phyloP scores from a whole-genome alignment of 2,113 vertebrate genomes.

The Clupea harengus region DNA sequence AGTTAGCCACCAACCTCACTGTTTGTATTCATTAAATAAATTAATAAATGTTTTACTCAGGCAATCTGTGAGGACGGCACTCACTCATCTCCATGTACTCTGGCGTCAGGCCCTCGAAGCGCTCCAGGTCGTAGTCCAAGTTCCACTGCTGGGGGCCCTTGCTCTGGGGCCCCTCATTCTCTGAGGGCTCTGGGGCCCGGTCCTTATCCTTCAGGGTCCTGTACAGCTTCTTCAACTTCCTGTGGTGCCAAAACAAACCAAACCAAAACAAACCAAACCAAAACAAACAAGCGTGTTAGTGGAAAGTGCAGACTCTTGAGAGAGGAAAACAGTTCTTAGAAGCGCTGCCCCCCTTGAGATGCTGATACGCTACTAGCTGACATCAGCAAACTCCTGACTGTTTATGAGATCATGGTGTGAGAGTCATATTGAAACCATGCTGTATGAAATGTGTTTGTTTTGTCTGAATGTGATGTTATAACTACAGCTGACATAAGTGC shows the following conservation, averaged over 20 bases:
- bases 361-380: neutral
- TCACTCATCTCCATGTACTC: conserved; percentile 99
- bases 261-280: neutral
- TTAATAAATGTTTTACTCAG: neutral
- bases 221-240: conserved; percentile 92
- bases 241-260: conserved; percentile 47
- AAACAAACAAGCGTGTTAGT: neutral
- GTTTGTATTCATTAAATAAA: no score
- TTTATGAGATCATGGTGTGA: neutral
- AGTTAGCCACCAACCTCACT: no score
- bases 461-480: no score
- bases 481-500: no score
- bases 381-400: neutral
- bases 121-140: conserved; percentile 85
- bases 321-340: neutral
- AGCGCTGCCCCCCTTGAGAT: neutral
- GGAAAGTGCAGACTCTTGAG: neutral
- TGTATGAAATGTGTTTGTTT: no score
- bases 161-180: conserved; percentile 65
- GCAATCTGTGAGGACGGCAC: conserved; percentile 49
- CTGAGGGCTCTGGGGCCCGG: conserved; percentile 54
- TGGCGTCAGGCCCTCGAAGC: conserved; percentile 90
- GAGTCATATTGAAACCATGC: neutral
- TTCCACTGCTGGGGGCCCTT: conserved; percentile 87
- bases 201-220: conserved; percentile 86